phyloP scores from a whole-genome alignment of 2,113 vertebrate genomes.

The Azemiops feae region DNA sequence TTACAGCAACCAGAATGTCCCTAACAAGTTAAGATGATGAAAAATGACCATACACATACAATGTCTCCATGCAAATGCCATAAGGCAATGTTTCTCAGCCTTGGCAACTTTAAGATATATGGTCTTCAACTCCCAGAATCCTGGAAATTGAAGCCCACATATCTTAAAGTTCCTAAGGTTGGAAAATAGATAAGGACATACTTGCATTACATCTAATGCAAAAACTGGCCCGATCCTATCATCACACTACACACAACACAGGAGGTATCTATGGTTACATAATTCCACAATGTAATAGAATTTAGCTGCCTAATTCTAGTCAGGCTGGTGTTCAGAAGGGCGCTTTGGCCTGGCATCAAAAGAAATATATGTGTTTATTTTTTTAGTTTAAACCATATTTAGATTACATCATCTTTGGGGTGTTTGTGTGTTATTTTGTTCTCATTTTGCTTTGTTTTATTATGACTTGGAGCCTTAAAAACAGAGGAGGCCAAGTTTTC shows the following conservation, averaged over 20 bases:
- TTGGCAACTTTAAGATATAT: not conserved
- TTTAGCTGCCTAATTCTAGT: not conserved
- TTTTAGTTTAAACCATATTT: not conserved
- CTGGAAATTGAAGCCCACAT: not conserved
- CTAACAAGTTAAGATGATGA: not conserved
- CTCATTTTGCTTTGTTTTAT: not conserved
- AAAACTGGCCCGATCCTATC: not conserved
- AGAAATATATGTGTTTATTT: not conserved
- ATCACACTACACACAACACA: not conserved
- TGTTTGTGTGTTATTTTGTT: not conserved
- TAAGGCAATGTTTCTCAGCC: not conserved
- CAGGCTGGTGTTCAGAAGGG: not conserved
- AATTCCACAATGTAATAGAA: not conserved
- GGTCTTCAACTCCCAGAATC: not conserved
- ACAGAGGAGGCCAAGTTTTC: not conserved
- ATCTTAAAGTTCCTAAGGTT: not conserved
- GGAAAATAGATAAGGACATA: not conserved
- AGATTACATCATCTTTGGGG: not conserved
- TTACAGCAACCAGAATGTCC: not conserved
- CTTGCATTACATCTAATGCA: not conserved
- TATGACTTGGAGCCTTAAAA: not conserved
- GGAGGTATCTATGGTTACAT: not conserved
- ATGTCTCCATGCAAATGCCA: not conserved
- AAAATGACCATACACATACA: not conserved
- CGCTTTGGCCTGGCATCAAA: not conserved